Evolutionary conservation across 1,140 invertebrate species (phyloP).

Genomic region (Papilio polytes): DNA sequence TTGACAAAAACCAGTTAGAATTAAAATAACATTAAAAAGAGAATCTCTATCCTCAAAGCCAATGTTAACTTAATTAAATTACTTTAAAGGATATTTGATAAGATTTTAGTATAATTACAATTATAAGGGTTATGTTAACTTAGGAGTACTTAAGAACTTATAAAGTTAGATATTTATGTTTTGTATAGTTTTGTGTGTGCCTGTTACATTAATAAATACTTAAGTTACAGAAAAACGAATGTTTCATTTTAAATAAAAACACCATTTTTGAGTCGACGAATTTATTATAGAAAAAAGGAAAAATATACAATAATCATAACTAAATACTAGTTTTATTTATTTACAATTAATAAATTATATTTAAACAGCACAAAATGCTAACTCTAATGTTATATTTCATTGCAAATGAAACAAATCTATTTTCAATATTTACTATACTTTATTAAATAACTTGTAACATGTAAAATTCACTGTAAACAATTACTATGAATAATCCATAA

Average conservation of each 20-base stretch:
- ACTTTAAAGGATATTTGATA: not conserved
- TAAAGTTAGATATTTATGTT: constrained; percentile 27
- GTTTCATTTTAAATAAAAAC: not conserved
- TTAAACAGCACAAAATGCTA: not conserved
- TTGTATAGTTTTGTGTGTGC: constrained; percentile 32
- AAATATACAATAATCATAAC: not conserved
- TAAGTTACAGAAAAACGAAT: not conserved
- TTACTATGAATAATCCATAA: not conserved
- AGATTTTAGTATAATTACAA: not conserved
- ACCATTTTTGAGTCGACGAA: not conserved
- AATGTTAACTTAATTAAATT: constrained; percentile 6
- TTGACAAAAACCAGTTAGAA: too few species aligned
- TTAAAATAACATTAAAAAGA: not conserved
- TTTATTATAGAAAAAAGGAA: not conserved
- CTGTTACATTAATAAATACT: constrained; percentile 33
- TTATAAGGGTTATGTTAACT: not conserved
- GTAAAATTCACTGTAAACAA: not conserved
- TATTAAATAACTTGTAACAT: not conserved
- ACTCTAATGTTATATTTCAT: not conserved
- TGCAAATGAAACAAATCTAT: not conserved
- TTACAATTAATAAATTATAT: constrained; percentile 14
- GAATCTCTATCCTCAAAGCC: not conserved
- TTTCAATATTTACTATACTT: not conserved
- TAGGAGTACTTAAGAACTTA: not conserved
- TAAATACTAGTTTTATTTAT: not conserved